Conservation (phyloP, 2,113 vertebrate species). For the Nymphicus hollandicus region DNA sequence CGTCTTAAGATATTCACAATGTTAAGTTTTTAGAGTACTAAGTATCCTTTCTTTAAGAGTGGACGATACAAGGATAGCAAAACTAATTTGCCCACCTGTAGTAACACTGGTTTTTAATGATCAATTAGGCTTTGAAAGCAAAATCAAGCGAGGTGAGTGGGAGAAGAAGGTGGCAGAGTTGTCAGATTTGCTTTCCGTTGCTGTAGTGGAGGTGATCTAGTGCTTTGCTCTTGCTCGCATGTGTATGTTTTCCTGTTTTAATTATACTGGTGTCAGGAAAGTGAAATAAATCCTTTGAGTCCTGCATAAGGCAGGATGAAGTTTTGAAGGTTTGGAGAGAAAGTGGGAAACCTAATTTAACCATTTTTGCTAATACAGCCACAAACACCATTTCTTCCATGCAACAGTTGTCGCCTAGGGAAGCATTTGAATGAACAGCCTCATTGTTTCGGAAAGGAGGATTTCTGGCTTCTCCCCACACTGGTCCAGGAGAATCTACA, state of each 20-base stretch:
- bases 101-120: background rate
- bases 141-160: background rate
- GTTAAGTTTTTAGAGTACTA: background rate
- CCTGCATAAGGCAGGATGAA: background rate
- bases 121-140: background rate
- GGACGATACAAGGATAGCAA: background rate
- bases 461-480: background rate
- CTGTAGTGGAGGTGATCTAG: background rate
- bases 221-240: background rate
- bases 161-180: background rate
- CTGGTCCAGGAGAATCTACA: background rate
- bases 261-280: background rate
- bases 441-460: background rate
- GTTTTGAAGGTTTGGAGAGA: background rate
- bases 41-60: background rate
- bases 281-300: background rate
- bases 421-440: background rate
- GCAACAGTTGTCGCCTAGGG: background rate
- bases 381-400: background rate
- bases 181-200: background rate
- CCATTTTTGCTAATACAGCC: background rate
- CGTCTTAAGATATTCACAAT: background rate
- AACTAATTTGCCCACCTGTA: background rate
- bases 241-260: background rate
- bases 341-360: background rate